A percentile compares a stretch with the other conserved stretches of the same genome.
phyloP scores from a whole-genome alignment of 2,797 vertebrate species.

The Aselliscus stoliczkanus region DNA sequence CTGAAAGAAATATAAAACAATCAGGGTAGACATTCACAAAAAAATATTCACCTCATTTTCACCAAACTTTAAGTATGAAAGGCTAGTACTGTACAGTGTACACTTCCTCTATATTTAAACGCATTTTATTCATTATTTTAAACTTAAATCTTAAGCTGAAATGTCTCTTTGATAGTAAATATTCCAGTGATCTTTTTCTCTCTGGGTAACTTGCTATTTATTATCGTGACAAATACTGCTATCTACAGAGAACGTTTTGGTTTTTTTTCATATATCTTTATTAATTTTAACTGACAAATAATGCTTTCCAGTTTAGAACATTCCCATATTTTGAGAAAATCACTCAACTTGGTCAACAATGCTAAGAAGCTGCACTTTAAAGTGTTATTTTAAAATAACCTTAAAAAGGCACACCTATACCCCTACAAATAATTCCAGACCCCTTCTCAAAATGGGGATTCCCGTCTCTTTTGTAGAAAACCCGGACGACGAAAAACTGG shows the following conservation, averaged over 20 bases:
- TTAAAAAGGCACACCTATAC: background rate
- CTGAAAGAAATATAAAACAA: slow-evolving; percentile 1
- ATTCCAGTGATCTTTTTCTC: background rate
- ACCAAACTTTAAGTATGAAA: slow-evolving; percentile 10
- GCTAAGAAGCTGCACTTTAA: background rate
- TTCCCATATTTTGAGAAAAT: background rate
- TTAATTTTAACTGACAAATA: background rate
- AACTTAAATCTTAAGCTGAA: background rate
- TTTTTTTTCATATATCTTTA: background rate
- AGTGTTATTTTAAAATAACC: slow-evolving; percentile 1
- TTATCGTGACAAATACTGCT: background rate
- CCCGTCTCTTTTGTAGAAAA: background rate
- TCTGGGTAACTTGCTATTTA: background rate
- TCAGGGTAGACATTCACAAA: background rate
- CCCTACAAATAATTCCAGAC: background rate
- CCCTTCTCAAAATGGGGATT: background rate
- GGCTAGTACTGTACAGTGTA: background rate
- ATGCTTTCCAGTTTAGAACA: background rate
- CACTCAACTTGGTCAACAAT: background rate
- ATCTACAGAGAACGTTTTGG: background rate
- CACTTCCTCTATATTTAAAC: background rate
- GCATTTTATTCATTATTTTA: background rate
- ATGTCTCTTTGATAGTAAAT: slow-evolving; percentile 11
- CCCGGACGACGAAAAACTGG: background rate
- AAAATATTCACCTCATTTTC: background rate